A percentile compares a stretch with the other conserved stretches of the same genome.
These are phyloP conservation scores for Sebastes cheni DNA, from an alignment of 2,797 vertebrate species.

Conservation along the genomic window DNA sequence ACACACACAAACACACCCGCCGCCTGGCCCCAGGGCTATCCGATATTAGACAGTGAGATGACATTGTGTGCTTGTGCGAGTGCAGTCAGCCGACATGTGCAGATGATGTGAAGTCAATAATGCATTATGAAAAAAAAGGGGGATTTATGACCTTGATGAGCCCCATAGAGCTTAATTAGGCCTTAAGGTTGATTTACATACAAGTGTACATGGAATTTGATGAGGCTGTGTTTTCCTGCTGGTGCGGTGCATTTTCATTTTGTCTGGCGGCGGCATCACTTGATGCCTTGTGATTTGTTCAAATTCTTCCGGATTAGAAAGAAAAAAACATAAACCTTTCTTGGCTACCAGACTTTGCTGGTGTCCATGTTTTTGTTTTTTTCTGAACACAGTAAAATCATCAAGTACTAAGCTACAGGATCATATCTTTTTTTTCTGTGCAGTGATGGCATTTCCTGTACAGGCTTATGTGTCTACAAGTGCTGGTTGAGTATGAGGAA, in stretches of 20 bases:
- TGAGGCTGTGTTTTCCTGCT: constrained; percentile 61
- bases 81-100: constrained; percentile 80
- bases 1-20: constrained; percentile 27
- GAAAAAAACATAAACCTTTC: constrained; percentile 10
- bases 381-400: constrained; percentile 39
- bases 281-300: constrained; percentile 23
- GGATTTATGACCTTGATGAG: constrained; percentile 83
- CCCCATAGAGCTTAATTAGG: constrained; percentile 83
- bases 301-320: constrained; percentile 20
- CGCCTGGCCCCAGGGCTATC: constrained; percentile 78
- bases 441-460: constrained; percentile 43
- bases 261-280: constrained; percentile 42
- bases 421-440: constrained; percentile 35
- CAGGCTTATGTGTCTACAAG: constrained; percentile 38
- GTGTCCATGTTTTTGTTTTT: constrained; percentile 35
- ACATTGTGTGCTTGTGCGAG: constrained; percentile 80
- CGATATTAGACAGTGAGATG: constrained; percentile 80
- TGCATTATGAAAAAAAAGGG: constrained; percentile 83
- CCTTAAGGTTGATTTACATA: constrained; percentile 85
- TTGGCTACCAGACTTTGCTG: not conserved
- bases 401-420: constrained; percentile 5
- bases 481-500: constrained; percentile 18
- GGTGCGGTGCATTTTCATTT: constrained; percentile 47
- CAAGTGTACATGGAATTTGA: constrained; percentile 71
- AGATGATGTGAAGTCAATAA: constrained; percentile 84